phyloP scores from a whole-genome alignment of 2,888 invertebrate genomes.

The Nomada lathburiana region DNA sequence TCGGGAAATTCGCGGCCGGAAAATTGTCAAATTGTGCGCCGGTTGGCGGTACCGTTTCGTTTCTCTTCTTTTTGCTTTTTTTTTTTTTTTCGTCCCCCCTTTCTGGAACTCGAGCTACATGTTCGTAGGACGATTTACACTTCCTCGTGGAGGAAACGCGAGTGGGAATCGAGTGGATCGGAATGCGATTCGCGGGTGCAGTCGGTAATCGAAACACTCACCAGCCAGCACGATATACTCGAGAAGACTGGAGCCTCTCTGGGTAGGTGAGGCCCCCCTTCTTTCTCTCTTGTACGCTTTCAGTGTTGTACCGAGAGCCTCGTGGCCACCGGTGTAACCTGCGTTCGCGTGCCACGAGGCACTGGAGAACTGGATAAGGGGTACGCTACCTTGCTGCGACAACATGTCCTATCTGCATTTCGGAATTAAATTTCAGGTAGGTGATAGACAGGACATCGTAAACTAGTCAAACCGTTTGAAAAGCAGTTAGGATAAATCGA shows the following conservation, averaged over 20 bases:
- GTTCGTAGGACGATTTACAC: neutral
- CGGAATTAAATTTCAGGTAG: too few species aligned
- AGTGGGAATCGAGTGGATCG: slow-evolving; percentile 55
- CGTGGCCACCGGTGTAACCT: slow-evolving; percentile 28
- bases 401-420: too few species aligned
- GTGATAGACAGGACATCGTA: too few species aligned
- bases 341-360: slow-evolving; percentile 9
- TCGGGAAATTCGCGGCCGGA: neutral
- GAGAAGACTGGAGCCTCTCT: slow-evolving; percentile 77
- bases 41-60: too few species aligned
- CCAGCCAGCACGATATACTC: slow-evolving; percentile 76
- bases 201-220: slow-evolving; percentile 73
- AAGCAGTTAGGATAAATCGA: too few species aligned
- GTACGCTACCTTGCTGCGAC: neutral
- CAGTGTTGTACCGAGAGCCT: slow-evolving; percentile 59
- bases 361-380: neutral
- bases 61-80: neutral
- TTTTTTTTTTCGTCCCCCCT: too few species aligned
- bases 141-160: slow-evolving; percentile 28
- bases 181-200: slow-evolving; percentile 72
- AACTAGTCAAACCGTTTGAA: too few species aligned
- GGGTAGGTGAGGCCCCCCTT: slow-evolving; percentile 71
- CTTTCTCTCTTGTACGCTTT: slow-evolving; percentile 61
- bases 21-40: too few species aligned
- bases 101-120: neutral